These are phyloP conservation scores for Marronus borbonicus DNA, from an alignment of 2,888 invertebrate species.

Conservation along the genomic window DNA sequence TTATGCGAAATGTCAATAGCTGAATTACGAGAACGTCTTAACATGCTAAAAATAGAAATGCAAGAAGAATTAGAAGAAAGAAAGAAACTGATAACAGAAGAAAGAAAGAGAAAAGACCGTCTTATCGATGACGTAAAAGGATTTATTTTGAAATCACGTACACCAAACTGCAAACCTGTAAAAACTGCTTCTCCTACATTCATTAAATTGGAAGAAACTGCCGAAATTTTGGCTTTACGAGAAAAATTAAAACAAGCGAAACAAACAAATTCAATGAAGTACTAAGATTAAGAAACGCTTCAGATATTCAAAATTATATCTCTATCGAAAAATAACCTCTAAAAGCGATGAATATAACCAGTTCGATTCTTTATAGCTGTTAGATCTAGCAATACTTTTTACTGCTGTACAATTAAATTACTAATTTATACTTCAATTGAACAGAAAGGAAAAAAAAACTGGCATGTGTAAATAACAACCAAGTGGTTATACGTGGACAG, in stretches of 20 bases:
- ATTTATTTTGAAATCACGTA: slow-evolving; percentile 68
- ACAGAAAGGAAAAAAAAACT: too few relatives aligned
- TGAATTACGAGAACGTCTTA: slow-evolving; percentile 75
- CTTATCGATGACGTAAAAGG: slow-evolving; percentile 71
- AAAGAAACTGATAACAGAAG: slow-evolving; percentile 69
- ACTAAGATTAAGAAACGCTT: background rate
- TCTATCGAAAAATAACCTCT: too few relatives aligned
- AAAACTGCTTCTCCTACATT: slow-evolving; percentile 53
- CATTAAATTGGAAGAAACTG: slow-evolving; percentile 61
- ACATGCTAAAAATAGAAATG: slow-evolving; percentile 71
- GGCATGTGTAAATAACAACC: background rate
- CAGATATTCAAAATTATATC: too few relatives aligned
- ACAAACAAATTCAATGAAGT: slow-evolving; percentile 61
- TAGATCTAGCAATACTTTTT: too few relatives aligned
- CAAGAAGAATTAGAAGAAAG: slow-evolving; percentile 73
- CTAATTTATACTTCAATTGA: too few relatives aligned
- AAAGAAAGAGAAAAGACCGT: slow-evolving; percentile 70
- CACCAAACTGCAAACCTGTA: slow-evolving; percentile 62
- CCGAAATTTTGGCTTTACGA: slow-evolving; percentile 72
- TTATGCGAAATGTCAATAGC: slow-evolving; percentile 79
- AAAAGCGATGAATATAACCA: too few relatives aligned
- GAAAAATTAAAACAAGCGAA: slow-evolving; percentile 72
- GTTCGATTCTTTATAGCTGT: too few relatives aligned
- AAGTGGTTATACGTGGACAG: too few relatives aligned
- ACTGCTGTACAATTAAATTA: too few relatives aligned